phyloP scores from a whole-genome alignment of 2,113 vertebrate species.

The Xyliphius kryptos region DNA sequence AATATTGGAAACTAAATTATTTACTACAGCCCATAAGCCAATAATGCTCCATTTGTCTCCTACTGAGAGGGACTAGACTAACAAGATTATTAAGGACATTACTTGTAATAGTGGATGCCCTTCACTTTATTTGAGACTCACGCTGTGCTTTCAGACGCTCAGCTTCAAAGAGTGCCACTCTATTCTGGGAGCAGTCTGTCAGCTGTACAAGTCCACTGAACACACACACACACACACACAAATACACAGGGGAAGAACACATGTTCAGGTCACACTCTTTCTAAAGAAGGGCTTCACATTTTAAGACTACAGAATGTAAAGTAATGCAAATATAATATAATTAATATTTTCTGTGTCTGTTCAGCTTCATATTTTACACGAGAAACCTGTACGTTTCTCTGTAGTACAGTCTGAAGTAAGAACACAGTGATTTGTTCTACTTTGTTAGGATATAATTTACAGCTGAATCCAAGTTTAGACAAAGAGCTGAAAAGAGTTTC shows the following conservation, averaged over 20 bases:
- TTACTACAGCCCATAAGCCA: conserved; percentile 95
- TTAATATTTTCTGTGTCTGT: too few relatives aligned
- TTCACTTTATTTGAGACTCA: conserved; percentile 86
- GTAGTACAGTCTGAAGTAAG: conserved; percentile 31
- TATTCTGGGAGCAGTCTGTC: conserved; percentile 72
- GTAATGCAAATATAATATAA: too few relatives aligned
- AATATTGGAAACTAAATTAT: conserved; percentile 97
- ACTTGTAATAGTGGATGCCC: conserved; percentile 92
- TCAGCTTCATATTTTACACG: too few relatives aligned
- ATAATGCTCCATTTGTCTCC: conserved; percentile 96
- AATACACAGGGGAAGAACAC: conserved; percentile 3
- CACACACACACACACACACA: too few relatives aligned
- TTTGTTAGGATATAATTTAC: conserved; percentile 51
- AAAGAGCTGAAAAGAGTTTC: conserved; percentile 47
- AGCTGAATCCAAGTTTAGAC: conserved; percentile 52
- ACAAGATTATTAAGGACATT: conserved; percentile 99
- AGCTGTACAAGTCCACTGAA: conserved; percentile 19
- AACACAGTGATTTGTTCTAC: conserved; percentile 43
- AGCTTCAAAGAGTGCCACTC: conserved; percentile 82
- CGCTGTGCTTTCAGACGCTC: conserved; percentile 81
- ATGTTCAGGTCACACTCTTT: too few relatives aligned
- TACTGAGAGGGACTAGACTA: conserved; percentile 85
- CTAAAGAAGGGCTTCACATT: too few relatives aligned
- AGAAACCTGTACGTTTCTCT: background rate
- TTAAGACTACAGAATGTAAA: too few relatives aligned